These are phyloP conservation scores for Formica selysi DNA, from an alignment of 1,140 invertebrate species.

Conservation along the genomic window DNA sequence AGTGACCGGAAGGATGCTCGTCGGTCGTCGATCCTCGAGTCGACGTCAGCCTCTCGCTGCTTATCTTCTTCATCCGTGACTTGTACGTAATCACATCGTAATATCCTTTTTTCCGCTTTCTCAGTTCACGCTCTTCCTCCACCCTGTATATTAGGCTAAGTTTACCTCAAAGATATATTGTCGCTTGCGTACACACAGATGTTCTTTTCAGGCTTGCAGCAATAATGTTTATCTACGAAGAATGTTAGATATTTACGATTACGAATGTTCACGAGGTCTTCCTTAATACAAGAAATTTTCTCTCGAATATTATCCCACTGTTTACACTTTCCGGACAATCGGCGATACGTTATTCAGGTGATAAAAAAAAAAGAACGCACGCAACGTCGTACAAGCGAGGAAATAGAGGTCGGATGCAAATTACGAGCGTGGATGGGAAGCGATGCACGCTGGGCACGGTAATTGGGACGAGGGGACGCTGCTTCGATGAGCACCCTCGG, in stretches of 20 bases:
- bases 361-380: neutral
- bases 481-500: slow-evolving; percentile 31
- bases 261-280: too few relatives aligned
- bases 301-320: neutral
- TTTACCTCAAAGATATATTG: neutral
- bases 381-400: slow-evolving; percentile 39
- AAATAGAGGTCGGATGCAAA: slow-evolving; percentile 77
- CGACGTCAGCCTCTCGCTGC: slow-evolving; percentile 59
- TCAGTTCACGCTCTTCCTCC: neutral
- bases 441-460: slow-evolving; percentile 67
- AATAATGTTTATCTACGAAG: too few relatives aligned
- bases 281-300: too few relatives aligned
- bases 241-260: too few relatives aligned
- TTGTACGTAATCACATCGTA: slow-evolving; percentile 59
- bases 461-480: slow-evolving; percentile 74
- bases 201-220: neutral
- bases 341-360: neutral
- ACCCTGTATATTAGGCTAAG: neutral
- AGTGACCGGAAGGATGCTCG: slow-evolving; percentile 63
- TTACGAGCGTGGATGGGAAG: slow-evolving; percentile 67
- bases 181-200: neutral
- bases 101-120: neutral
- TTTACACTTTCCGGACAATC: neutral
- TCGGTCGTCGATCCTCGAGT: slow-evolving; percentile 58
- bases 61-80: slow-evolving; percentile 48